Evolutionary conservation across 1,140 invertebrate genomes (phyloP).

Genomic region (Saccostrea cuccullata): DNA sequence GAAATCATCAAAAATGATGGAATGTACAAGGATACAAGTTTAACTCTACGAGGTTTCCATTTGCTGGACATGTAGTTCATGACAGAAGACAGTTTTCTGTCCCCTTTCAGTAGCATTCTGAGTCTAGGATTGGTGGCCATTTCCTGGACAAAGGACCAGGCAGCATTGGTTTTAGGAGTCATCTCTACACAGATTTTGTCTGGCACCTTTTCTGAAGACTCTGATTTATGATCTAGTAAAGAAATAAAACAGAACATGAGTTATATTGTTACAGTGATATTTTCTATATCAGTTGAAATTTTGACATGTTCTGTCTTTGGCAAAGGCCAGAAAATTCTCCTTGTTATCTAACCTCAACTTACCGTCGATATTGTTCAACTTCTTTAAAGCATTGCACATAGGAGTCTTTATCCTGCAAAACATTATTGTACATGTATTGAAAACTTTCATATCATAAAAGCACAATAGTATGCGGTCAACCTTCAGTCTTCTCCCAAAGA

Average conservation of each 20-base stretch:
- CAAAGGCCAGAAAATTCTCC: too few relatives aligned
- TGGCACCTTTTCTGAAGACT: slow-evolving; percentile 89
- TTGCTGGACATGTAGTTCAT: slow-evolving; percentile 88
- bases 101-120: slow-evolving; percentile 85
- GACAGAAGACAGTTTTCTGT: slow-evolving; percentile 86
- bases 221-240: slow-evolving; percentile 80
- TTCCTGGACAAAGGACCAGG: slow-evolving; percentile 91
- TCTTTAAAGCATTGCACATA: slow-evolving; percentile 91
- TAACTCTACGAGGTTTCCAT: slow-evolving; percentile 84
- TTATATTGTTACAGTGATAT: too few relatives aligned
- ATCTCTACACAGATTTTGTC: slow-evolving; percentile 88
- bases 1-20: too few relatives aligned
- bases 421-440: not conserved
- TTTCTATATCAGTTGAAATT: too few relatives aligned
- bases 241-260: slow-evolving; percentile 30
- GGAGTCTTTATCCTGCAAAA: slow-evolving; percentile 91
- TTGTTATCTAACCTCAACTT: slow-evolving; percentile 61
- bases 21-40: slow-evolving; percentile 81
- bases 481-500: too few relatives aligned
- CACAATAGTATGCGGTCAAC: too few relatives aligned
- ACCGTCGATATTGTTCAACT: slow-evolving; percentile 92
- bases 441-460: too few relatives aligned
- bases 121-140: slow-evolving; percentile 94
- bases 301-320: too few relatives aligned
- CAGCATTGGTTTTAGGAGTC: slow-evolving; percentile 86